Conservation (phyloP, 2,113 vertebrate species). For the Amia ocellicauda region DNA sequence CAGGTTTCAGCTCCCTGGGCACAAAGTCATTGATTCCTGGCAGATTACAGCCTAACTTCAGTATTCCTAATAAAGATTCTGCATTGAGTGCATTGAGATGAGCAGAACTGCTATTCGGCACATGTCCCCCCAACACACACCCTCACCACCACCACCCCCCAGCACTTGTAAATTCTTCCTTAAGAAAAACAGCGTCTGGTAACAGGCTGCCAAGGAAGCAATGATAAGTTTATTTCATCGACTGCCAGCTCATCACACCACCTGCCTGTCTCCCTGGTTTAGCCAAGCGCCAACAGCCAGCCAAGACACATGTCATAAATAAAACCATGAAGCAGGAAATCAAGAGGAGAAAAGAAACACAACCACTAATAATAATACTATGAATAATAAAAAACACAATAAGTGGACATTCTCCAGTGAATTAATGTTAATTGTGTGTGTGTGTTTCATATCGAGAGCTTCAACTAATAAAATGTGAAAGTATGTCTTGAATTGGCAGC, state of each 20-base stretch:
- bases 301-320: background rate
- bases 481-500: background rate
- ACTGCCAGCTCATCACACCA: conserved; percentile 7
- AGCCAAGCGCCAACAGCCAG: background rate
- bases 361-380: no score
- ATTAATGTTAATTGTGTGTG: no score
- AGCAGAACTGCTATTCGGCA: background rate
- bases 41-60: background rate
- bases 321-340: background rate
- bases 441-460: no score
- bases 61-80: background rate
- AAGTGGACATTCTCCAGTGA: no score
- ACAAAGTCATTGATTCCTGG: background rate
- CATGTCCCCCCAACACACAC: background rate
- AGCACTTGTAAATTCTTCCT: conserved; percentile 1
- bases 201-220: background rate
- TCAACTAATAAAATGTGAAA: background rate
- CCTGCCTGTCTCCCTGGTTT: background rate
- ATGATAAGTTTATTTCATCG: conserved; percentile 5
- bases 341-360: no score
- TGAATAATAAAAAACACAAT: no score
- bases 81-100: no score
- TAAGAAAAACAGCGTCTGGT: conserved; percentile 11
- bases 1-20: background rate
- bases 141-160: background rate